Base-by-base conservation (phyloP, 2,113 vertebrate genomes). In the Carassius carassius region DNA sequence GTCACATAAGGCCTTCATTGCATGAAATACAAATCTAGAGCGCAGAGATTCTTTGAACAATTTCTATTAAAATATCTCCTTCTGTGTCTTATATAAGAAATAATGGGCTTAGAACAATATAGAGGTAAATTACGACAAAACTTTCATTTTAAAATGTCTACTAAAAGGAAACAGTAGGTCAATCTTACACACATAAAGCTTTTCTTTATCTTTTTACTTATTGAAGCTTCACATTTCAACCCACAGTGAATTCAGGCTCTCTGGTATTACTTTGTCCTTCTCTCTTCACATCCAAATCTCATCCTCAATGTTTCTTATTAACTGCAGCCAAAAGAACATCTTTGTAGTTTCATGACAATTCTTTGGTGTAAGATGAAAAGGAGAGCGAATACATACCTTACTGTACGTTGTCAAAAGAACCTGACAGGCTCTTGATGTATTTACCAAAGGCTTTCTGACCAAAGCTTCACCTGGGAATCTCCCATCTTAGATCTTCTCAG, bases 221-320 rank as follows among this genome's bases (percentile, higher is more conserved):
- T 9, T 44, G 11, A 73, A n/a, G 19, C n/a, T 49, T 74, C n/a
- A 25, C 21, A 25, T 72, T 41, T 41, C 69, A 72, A 72, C 37
- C 69, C 35, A 67, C 63, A 12, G 35, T 37, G 29, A 70, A 37
- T 47, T 47, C 70, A 49, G 6, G 12, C n/a, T 74, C 21, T 74
- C 70, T 2, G 3, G 4, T 35, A 10, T 72, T 47, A 74, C 41
- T 49, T 74, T 47, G 70, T 47, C 49, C 41, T 74, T 25, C 72
- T 49, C 72, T 74, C 37, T 2, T 47, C 70, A 44, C 70, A 74
- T 74, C 41, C 37, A 73, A 73, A 73, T 73, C 70, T 47, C 70
- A 47, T 47, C 12, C 11, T 73, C 70, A 49, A 74, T 23, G n/a
- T 49, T 23, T 25, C 23, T 25, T 65, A 65, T 65, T 29, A 65